Evolutionary conservation across 2,113 vertebrate genomes (phyloP).

Genomic region (Aptenodytes forsteri): DNA sequence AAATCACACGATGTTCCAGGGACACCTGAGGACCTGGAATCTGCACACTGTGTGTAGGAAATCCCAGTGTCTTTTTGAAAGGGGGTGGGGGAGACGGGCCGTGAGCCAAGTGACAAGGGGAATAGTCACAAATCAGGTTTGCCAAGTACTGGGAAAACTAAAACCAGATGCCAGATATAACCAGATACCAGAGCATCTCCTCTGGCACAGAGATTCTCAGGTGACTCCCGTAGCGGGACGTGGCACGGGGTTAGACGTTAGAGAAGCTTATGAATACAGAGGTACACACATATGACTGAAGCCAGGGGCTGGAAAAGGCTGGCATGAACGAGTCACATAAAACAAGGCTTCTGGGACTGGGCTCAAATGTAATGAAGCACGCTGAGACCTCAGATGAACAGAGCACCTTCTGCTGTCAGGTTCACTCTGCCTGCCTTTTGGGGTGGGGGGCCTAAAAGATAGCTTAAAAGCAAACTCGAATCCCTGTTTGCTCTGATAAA

Average conservation of each 20-base stretch:
- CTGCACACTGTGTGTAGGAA: not conserved
- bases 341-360: not conserved
- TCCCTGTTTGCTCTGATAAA: not conserved
- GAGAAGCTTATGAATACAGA: not conserved
- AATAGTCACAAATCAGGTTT: not conserved
- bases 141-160: not conserved
- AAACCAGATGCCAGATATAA: not conserved
- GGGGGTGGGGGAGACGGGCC: not conserved
- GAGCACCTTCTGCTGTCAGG: not conserved
- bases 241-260: not conserved
- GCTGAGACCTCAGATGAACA: not conserved
- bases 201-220: not conserved
- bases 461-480: not conserved
- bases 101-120: not conserved
- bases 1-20: not conserved
- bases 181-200: not conserved
- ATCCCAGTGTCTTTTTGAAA: not conserved
- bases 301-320: not conserved
- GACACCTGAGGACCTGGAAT: not conserved
- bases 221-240: accelerated
- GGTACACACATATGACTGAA: not conserved
- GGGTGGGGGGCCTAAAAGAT: not conserved
- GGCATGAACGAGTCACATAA: not conserved
- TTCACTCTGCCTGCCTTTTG: accelerated
- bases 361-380: not conserved